Evolutionary conservation across 2,888 invertebrate species (phyloP).

Genomic region (Xylota sylvarum): DNA sequence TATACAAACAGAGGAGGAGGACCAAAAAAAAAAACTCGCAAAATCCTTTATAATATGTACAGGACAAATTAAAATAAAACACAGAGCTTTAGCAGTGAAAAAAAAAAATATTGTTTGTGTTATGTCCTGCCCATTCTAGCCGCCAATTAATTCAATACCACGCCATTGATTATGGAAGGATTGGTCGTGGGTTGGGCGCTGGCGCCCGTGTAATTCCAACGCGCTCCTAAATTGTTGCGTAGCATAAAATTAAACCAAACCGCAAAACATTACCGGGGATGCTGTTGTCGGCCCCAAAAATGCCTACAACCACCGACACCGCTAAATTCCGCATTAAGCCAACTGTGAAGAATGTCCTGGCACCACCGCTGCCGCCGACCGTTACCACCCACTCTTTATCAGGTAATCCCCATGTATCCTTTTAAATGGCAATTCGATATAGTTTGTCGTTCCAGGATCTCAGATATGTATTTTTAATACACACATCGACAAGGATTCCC

Average conservation of each 20-base stretch:
- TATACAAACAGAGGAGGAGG: slow-evolving; percentile 1
- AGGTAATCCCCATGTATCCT: slow-evolving; percentile 76
- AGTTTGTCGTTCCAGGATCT: slow-evolving; percentile 75
- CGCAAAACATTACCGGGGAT: slow-evolving; percentile 73
- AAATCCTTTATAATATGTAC: slow-evolving; percentile 50
- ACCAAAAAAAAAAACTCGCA: neutral
- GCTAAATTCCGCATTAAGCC: slow-evolving; percentile 75
- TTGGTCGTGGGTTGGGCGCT: neutral
- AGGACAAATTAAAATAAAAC: slow-evolving; percentile 65
- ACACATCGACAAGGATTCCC: slow-evolving; percentile 23
- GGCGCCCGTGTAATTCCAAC: slow-evolving; percentile 55
- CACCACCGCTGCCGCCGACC: neutral
- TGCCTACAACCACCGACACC: slow-evolving; percentile 39
- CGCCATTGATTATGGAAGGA: slow-evolving; percentile 62
- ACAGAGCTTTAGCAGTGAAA: slow-evolving; percentile 37
- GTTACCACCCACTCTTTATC: slow-evolving; percentile 70
- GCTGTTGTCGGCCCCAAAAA: slow-evolving; percentile 51
- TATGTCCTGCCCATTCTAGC: slow-evolving; percentile 60
- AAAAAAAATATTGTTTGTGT: slow-evolving; percentile 25
- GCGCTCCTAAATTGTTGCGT: slow-evolving; percentile 75
- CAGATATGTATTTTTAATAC: slow-evolving; percentile 75
- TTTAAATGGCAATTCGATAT: slow-evolving; percentile 76
- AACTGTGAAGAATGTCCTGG: slow-evolving; percentile 74
- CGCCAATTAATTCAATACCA: slow-evolving; percentile 76
- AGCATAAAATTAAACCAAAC: slow-evolving; percentile 76